Conservation (phyloP, 2,888 invertebrate species). For the Polydrusus pterygomalis region DNA sequence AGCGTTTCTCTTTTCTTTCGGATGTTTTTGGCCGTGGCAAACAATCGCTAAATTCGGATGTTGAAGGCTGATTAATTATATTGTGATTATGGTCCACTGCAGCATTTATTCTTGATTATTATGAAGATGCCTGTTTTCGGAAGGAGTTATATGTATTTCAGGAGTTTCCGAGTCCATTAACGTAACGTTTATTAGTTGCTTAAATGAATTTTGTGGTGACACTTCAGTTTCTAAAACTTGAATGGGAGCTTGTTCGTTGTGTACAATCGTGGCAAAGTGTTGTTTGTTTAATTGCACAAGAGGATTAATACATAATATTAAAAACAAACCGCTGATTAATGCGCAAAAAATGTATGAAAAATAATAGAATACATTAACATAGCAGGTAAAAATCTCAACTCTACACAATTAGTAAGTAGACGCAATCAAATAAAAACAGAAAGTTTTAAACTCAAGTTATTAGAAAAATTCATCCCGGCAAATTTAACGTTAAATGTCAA, state of each 20-base stretch:
- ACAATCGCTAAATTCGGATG: slow-evolving; percentile 17
- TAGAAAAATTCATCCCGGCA: no score
- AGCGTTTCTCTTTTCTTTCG: slow-evolving; percentile 23
- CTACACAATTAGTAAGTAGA: no score
- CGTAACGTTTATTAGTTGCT: neutral
- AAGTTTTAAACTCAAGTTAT: no score
- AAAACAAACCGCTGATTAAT: no score
- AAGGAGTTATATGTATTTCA: neutral
- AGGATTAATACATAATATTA: no score
- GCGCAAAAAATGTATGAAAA: no score
- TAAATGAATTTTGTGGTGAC: neutral
- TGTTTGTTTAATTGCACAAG: slow-evolving; percentile 47
- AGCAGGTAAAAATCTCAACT: no score
- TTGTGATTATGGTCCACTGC: no score
- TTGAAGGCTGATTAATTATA: neutral
- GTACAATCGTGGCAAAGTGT: slow-evolving; percentile 60
- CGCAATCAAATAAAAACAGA: no score
- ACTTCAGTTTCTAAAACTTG: neutral
- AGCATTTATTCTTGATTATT: neutral
- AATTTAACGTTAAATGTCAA: no score
- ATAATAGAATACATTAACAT: no score
- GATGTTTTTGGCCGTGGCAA: slow-evolving; percentile 21
- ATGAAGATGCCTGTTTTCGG: neutral
- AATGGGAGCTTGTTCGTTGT: slow-evolving; percentile 21
- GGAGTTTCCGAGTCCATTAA: neutral